Percentiles rank a stretch among this genome's conserved stretches.
phyloP scores from a whole-genome alignment of 2,888 invertebrate species.

The Pediacus dermestoides region DNA sequence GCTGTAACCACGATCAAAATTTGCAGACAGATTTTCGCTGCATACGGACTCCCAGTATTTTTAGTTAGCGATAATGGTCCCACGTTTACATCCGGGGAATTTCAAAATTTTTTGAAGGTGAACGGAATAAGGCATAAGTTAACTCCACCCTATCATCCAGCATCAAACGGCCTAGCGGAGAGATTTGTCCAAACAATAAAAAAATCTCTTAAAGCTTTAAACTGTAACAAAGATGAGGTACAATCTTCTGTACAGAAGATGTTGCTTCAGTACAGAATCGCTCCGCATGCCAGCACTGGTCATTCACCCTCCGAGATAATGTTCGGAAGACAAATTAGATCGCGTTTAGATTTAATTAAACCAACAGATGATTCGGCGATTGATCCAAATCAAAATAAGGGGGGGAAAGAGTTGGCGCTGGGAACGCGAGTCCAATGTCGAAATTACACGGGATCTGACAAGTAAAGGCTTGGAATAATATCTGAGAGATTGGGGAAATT shows the following conservation, averaged over 20 bases:
- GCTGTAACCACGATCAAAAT: slow-evolving; percentile 13
- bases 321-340: slow-evolving; percentile 21
- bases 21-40: slow-evolving; percentile 13
- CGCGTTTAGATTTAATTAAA: slow-evolving; percentile 20
- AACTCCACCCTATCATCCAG: slow-evolving; percentile 22
- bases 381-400: too few species aligned
- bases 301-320: slow-evolving; percentile 24
- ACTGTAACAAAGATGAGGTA: slow-evolving; percentile 1
- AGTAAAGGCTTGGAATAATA: too few species aligned
- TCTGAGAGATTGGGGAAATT: too few species aligned
- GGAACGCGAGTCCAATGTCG: too few species aligned
- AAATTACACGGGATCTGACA: too few species aligned
- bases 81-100: slow-evolving; percentile 14
- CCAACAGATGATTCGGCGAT: background rate
- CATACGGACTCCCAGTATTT: slow-evolving; percentile 14
- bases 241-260: slow-evolving; percentile 5
- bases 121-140: slow-evolving; percentile 22
- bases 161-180: slow-evolving; percentile 31
- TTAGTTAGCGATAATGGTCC: slow-evolving; percentile 24
- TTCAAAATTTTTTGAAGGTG: slow-evolving; percentile 17
- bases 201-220: slow-evolving; percentile 11
- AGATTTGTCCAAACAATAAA: slow-evolving; percentile 30
- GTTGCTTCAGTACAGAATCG: slow-evolving; percentile 17
- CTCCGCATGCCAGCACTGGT: slow-evolving; percentile 21
- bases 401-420: too few species aligned